phyloP scores from a whole-genome alignment of 2,797 vertebrate genomes.

The Falco rusticolus region DNA sequence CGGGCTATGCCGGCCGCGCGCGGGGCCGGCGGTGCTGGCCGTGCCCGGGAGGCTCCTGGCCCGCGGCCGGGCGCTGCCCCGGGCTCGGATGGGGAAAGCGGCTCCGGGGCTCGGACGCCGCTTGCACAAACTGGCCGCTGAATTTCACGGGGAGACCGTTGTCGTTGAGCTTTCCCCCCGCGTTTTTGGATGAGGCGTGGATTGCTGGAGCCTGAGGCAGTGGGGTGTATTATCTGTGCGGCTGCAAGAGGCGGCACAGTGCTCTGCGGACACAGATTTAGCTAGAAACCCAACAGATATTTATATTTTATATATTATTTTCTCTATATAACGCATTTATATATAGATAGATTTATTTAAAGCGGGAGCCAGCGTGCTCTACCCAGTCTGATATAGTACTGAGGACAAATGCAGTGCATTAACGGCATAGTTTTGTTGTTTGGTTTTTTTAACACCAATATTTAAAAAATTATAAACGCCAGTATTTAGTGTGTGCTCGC shows the following conservation, averaged over 20 bases:
- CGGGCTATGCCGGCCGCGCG: background rate
- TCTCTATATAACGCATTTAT: background rate
- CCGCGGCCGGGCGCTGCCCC: background rate
- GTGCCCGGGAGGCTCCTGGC: background rate
- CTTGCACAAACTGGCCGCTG: background rate
- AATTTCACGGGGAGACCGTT: background rate
- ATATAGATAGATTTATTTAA: background rate
- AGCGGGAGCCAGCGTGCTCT: background rate
- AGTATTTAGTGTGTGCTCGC: background rate
- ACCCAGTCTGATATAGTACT: background rate
- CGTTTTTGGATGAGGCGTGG: background rate
- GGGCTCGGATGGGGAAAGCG: background rate
- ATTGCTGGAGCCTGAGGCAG: background rate
- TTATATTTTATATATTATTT: too few relatives aligned
- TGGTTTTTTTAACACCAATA: rapidly evolving
- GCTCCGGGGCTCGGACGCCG: background rate
- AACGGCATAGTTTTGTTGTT: background rate
- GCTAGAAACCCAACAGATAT: background rate
- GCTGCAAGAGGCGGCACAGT: background rate
- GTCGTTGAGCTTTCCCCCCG: rapidly evolving
- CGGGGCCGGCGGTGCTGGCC: background rate
- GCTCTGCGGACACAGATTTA: background rate
- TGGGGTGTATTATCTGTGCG: rapidly evolving
- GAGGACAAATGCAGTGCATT: background rate
- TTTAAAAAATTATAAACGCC: background rate